Evolutionary conservation across 2,797 vertebrate genomes (phyloP), one percentile per base, ranked within the genome.

Genomic region (Smutsia gigantea): DNA sequence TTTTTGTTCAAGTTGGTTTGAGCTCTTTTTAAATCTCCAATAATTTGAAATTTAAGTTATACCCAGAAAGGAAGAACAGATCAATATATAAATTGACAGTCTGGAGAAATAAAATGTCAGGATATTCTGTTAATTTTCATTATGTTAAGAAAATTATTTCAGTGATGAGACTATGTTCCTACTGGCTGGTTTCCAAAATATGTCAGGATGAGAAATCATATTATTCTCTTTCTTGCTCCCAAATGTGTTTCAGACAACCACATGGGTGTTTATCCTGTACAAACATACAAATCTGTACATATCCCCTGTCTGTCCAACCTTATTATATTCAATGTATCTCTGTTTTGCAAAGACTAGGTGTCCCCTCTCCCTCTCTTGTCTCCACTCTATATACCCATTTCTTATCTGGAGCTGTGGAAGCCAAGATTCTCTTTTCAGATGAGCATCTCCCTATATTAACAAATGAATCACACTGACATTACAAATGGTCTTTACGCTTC

Each of bases 201-300:
- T 61, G 86, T 96, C 91, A 93, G 37, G 61, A 87, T 85, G 46
- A 96, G 55, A 93, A 95, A 69, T 37, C 21, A n/a, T 57, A 29
- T 66, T 87, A 71, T 84, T 93, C 27, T 95, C 90, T 88, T 46
- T 89, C 86, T 83, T 95, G 71, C 53, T 94, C 75, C 61, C 19
- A 68, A 66, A 64, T 74, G 78, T 93, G 93, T 96, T 85, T 96
- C 49, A 94, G 96, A 96, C 81, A 91, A 66, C 59, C 53, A 74
- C 23, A 25, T 42, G n/a, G n/a, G 64, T 46, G 13, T 69, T 96
- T 46, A 46, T 46, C 42, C 42, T 46, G 42, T 46, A 46, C 42
- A 46, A 46, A 46, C 10, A 8, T 46, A 46, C 8, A 46, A 46
- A 46, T 46, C 31, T 11, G 7, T 37, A 68, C 55, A 89, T 91